phyloP scores from a whole-genome alignment of 1,140 invertebrate genomes.

The Orius laevigatus region DNA sequence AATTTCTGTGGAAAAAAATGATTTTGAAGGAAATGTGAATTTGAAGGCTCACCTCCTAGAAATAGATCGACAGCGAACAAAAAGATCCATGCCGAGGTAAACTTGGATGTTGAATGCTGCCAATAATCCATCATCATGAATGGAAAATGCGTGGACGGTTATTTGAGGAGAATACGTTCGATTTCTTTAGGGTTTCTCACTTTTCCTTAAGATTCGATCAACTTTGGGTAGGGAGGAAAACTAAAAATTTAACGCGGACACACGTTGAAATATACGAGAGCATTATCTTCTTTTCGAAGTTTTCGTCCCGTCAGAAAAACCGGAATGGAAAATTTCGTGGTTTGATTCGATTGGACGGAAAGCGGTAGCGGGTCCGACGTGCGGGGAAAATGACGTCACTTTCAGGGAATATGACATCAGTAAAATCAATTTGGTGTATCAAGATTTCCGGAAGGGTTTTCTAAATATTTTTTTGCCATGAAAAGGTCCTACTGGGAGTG shows the following conservation, averaged over 20 bases:
- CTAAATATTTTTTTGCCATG: no score
- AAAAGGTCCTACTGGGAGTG: no score
- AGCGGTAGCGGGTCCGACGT: no score
- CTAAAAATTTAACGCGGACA: not conserved
- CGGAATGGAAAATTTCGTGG: constrained; percentile 12
- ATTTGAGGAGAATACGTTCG: not conserved
- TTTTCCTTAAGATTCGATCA: not conserved
- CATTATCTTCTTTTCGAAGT: constrained; percentile 10
- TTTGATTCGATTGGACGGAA: constrained; percentile 10
- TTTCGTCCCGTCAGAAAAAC: constrained; percentile 4
- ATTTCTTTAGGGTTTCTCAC: no score
- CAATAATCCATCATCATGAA: constrained; percentile 19
- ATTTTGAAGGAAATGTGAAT: not conserved
- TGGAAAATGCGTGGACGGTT: not conserved
- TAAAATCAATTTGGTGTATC: no score
- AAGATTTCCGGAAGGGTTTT: no score
- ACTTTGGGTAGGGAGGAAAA: no score
- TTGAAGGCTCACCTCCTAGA: constrained; percentile 9
- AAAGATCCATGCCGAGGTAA: constrained; percentile 19
- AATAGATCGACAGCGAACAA: constrained; percentile 19
- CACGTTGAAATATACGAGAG: constrained; percentile 1
- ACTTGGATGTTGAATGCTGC: constrained; percentile 18
- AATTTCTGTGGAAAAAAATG: not conserved
- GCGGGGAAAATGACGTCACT: no score
- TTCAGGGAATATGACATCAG: no score